These are phyloP conservation scores for Pseudeuparius sepicola DNA, from an alignment of 2,888 invertebrate species.

Conservation along the genomic window DNA sequence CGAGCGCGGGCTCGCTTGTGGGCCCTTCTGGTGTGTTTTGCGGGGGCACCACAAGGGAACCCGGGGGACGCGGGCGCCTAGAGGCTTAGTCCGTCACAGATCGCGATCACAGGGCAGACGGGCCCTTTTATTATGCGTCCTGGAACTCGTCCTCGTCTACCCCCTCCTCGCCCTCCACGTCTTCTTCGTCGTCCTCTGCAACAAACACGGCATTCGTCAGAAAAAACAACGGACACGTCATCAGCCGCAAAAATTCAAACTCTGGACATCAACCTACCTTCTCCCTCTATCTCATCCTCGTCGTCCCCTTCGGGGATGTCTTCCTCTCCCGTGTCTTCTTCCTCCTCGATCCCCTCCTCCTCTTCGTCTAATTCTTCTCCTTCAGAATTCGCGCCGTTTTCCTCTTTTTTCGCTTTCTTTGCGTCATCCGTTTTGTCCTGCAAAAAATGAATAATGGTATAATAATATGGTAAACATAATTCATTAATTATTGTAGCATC, in stretches of 20 bases:
- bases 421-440: conserved; percentile 66
- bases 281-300: conserved; percentile 39
- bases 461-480: too few species aligned
- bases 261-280: conserved; percentile 31
- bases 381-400: conserved; percentile 60
- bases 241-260: neutral
- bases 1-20: neutral
- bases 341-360: conserved; percentile 40
- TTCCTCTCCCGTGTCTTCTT: conserved; percentile 40
- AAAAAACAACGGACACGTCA: conserved; percentile 21
- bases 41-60: too few species aligned
- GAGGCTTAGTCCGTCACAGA: conserved; percentile 23
- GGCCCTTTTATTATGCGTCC: conserved; percentile 38
- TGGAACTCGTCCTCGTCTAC: conserved; percentile 39
- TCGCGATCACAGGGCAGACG: conserved; percentile 27
- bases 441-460: conserved; percentile 23
- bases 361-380: conserved; percentile 55
- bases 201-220: conserved; percentile 16
- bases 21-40: too few species aligned
- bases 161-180: conserved; percentile 38
- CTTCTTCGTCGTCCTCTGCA: conserved; percentile 39
- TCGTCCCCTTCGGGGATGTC: conserved; percentile 40
- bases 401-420: conserved; percentile 73
- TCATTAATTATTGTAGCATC: too few species aligned
- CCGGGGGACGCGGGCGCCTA: too few species aligned